Conservation (phyloP, 2,888 invertebrate genomes). For the Gastracanthus pulcherrimus region DNA sequence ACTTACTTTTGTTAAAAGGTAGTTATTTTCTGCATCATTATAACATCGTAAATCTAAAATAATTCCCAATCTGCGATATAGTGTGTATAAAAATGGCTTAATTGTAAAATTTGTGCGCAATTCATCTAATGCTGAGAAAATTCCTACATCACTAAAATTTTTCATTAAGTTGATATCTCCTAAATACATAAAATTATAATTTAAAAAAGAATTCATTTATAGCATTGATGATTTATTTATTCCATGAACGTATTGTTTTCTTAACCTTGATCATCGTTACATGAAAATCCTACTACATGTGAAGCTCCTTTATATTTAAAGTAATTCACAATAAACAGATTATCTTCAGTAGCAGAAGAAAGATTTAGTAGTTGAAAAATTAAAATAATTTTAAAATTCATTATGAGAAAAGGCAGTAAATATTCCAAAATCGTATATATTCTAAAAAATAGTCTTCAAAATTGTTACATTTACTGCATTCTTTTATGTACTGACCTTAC, state of each 20-base stretch:
- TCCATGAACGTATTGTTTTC: background rate
- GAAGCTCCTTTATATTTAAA: slow-evolving; percentile 62
- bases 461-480: background rate
- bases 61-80: slow-evolving; percentile 63
- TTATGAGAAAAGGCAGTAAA: background rate
- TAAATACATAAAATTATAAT: slow-evolving; percentile 27
- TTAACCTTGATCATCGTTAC: slow-evolving; percentile 60
- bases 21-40: slow-evolving; percentile 49
- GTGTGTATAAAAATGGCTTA: slow-evolving; percentile 59
- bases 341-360: slow-evolving; percentile 47
- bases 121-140: slow-evolving; percentile 62
- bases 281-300: slow-evolving; percentile 65
- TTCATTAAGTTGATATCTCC: slow-evolving; percentile 63
- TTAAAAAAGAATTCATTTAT: background rate
- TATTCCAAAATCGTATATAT: background rate
- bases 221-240: background rate
- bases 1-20: slow-evolving; percentile 54
- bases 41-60: slow-evolving; percentile 66
- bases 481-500: slow-evolving; percentile 1
- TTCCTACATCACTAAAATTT: slow-evolving; percentile 62
- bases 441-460: background rate
- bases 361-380: slow-evolving; percentile 9
- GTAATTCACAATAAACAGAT: slow-evolving; percentile 63
- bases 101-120: slow-evolving; percentile 58
- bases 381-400: slow-evolving; percentile 6